phyloP scores from a whole-genome alignment of 2,797 vertebrate genomes.

The Aulostomus chinensis region DNA sequence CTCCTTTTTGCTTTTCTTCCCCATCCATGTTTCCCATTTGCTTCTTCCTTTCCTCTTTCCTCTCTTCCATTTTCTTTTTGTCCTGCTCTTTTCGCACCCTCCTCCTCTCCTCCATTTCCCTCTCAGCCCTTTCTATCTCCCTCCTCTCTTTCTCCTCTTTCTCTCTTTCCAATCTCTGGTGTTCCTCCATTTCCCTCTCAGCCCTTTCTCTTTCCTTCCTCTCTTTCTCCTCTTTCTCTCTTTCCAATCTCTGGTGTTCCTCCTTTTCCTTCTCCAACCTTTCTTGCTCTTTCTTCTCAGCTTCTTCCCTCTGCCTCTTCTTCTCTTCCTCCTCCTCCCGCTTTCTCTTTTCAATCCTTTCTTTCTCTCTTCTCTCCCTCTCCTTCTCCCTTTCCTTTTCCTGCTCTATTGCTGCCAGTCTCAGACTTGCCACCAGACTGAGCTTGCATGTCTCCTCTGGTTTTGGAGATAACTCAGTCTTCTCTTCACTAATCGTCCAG shows the following conservation, averaged over 20 bases:
- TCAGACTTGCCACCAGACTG: constrained; percentile 63
- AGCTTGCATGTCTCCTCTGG: constrained; percentile 3
- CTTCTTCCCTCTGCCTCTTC: neutral
- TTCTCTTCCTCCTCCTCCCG: neutral
- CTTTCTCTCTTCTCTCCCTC: constrained; percentile 17
- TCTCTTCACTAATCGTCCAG: constrained; percentile 3
- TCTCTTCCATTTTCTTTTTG: neutral
- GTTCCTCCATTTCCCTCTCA: too few relatives aligned
- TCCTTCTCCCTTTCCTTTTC: constrained; percentile 44
- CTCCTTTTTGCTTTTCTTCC: neutral
- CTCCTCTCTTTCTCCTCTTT: neutral
- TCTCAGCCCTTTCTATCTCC: neutral
- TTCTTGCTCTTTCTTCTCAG: neutral
- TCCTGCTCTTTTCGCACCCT: neutral
- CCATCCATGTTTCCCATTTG: neutral
- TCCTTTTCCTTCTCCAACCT: neutral
- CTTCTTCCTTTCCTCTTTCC: neutral
- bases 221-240: neutral
- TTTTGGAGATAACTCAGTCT: constrained; percentile 5
- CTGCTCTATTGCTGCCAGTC: constrained; percentile 64
- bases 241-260: neutral
- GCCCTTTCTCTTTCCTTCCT: neutral
- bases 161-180: neutral
- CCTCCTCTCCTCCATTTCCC: neutral
- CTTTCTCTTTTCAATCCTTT: constrained; percentile 2